Evolutionary conservation across 2,797 vertebrate genomes (phyloP).

Genomic region (Dipus sagitta): DNA sequence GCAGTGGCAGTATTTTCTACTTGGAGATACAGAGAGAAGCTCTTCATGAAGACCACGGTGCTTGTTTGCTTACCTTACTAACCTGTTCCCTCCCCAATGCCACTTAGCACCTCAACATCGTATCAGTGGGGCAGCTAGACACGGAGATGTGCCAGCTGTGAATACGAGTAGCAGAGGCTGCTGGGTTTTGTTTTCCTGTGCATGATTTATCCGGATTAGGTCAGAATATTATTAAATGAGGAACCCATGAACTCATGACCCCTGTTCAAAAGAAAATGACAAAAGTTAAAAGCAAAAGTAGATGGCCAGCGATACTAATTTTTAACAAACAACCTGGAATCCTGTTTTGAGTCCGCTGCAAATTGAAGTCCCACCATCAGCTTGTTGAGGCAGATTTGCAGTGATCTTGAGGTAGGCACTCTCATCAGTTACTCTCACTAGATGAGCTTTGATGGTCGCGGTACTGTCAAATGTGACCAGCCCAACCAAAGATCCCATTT

Average conservation of each 20-base stretch:
- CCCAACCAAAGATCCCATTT: conserved; percentile 83
- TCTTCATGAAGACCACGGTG: not conserved
- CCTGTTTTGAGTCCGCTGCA: conserved; percentile 84
- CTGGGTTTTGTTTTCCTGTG: not conserved
- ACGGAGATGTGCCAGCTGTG: not conserved
- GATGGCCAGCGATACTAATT: conserved; percentile 9
- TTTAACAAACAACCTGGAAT: conserved; percentile 83
- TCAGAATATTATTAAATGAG: not conserved
- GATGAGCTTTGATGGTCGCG: not conserved
- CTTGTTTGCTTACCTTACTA: not conserved
- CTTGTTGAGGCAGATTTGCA: conserved; percentile 64
- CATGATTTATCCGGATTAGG: not conserved
- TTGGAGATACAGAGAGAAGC: not conserved
- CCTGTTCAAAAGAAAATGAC: not conserved
- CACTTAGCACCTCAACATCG: not conserved
- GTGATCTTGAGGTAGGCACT: conserved; percentile 75
- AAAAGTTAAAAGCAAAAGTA: conserved; percentile 54
- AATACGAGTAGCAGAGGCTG: not conserved
- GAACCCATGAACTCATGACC: not conserved
- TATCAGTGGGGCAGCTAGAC: not conserved
- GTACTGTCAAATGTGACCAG: conserved; percentile 83
- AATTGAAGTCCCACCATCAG: conserved; percentile 80
- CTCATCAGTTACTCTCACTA: conserved; percentile 77
- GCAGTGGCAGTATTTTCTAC: not conserved
- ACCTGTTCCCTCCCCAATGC: not conserved